Conservation (phyloP, 2,113 vertebrate genomes). For the rat (Rattus norvegicus) region DNA sequence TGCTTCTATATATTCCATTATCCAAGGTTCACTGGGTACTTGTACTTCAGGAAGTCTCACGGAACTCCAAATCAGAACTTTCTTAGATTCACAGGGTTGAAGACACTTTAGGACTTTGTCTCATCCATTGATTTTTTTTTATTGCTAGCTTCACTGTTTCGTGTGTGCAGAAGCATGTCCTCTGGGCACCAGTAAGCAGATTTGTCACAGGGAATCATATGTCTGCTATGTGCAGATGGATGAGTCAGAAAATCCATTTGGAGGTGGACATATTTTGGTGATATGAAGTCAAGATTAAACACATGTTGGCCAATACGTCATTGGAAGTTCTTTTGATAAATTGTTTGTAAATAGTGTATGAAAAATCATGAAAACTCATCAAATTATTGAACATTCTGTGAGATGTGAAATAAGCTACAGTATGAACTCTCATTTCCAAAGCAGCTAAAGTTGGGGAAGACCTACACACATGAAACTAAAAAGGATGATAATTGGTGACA, state of each 20-base stretch:
- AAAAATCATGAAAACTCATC: not conserved
- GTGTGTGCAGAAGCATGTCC: conserved; percentile 89
- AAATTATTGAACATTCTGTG: not conserved
- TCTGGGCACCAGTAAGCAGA: conserved; percentile 89
- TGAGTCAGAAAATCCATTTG: conserved; percentile 81
- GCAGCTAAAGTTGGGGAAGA: not conserved
- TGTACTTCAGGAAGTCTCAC: not conserved
- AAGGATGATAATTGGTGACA: not conserved
- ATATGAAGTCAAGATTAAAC: not conserved
- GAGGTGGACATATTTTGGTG: not conserved
- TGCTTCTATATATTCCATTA: not conserved
- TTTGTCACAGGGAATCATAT: conserved; percentile 88
- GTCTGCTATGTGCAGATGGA: conserved; percentile 90
- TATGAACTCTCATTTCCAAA: not conserved
- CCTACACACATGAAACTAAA: not conserved
- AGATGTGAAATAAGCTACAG: not conserved
- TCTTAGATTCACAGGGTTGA: not conserved
- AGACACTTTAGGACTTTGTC: not conserved
- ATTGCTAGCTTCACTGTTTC: conserved; percentile 85
- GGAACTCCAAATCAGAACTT: not conserved
- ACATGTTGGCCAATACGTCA: not conserved
- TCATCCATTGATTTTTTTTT: conserved; percentile 7
- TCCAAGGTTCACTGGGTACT: not conserved
- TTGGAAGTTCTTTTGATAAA: not conserved
- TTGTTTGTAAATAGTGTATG: not conserved